phyloP scores from a whole-genome alignment of 2,113 vertebrate species.

The Capreolus pygargus region DNA sequence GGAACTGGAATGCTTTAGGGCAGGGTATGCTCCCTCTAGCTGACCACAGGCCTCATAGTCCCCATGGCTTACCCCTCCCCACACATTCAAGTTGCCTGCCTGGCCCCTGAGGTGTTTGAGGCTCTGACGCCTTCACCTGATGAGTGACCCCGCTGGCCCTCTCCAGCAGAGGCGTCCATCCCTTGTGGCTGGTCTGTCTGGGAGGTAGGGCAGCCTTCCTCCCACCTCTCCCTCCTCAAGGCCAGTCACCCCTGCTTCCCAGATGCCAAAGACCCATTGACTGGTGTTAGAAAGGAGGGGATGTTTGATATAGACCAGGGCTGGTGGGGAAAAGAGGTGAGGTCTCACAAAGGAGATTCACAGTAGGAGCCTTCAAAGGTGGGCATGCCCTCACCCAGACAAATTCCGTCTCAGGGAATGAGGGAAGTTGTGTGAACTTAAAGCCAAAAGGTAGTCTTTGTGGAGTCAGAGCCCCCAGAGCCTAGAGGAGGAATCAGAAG shows the following conservation, averaged over 20 bases:
- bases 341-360: neutral
- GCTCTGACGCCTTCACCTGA: neutral
- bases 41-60: neutral
- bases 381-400: neutral
- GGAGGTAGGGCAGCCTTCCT: neutral
- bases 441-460: neutral
- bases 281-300: neutral
- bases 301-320: neutral
- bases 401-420: neutral
- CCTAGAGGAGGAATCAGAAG: neutral
- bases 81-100: neutral
- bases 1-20: conserved; percentile 20
- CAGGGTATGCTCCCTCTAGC: neutral
- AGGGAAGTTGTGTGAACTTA: neutral
- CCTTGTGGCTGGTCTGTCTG: neutral
- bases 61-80: neutral
- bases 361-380: neutral
- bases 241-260: neutral
- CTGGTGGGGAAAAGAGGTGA: neutral
- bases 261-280: neutral
- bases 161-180: neutral
- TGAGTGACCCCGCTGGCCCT: neutral
- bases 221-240: neutral
- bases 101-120: neutral
- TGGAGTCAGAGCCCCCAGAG: neutral